These are phyloP conservation scores for Mythimna impura DNA, from an alignment of 2,888 invertebrate species.

Conservation along the genomic window DNA sequence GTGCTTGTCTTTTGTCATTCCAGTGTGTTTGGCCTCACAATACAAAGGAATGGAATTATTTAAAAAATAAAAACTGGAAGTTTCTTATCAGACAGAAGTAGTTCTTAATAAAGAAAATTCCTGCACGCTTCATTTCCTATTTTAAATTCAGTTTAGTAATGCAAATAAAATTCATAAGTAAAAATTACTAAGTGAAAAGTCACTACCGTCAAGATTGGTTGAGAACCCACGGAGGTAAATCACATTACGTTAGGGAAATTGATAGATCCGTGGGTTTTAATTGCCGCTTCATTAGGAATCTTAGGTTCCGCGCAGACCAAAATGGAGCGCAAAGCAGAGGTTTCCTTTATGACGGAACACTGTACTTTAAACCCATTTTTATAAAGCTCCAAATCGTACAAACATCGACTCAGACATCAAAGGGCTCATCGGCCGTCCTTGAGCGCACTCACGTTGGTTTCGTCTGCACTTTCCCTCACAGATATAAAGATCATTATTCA, in stretches of 20 bases:
- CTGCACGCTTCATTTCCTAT: background rate
- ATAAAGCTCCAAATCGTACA: conserved; percentile 26
- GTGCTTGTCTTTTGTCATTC: conserved; percentile 4
- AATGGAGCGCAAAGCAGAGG: conserved; percentile 23
- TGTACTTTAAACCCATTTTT: background rate
- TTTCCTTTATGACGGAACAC: background rate
- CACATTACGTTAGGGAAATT: conserved; percentile 28
- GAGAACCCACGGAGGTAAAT: background rate
- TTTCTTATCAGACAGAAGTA: background rate
- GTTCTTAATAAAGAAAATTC: background rate
- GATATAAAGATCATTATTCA: conserved; percentile 16
- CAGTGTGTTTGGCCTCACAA: background rate
- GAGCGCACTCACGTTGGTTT: conserved; percentile 3
- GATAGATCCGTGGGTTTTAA: conserved; percentile 30
- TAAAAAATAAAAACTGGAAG: background rate
- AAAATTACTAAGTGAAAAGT: background rate
- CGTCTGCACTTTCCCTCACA: conserved; percentile 13
- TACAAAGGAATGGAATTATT: background rate
- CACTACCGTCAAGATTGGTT: background rate
- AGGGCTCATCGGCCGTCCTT: conserved; percentile 28
- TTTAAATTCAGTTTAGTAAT: background rate
- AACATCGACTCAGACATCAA: conserved; percentile 28
- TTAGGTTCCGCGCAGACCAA: conserved; percentile 24
- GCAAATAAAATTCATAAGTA: background rate
- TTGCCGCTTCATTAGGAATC: conserved; percentile 39